These are phyloP conservation scores for Dryoscopus gambensis DNA, from an alignment of 2,113 vertebrate species.

Conservation along the genomic window DNA sequence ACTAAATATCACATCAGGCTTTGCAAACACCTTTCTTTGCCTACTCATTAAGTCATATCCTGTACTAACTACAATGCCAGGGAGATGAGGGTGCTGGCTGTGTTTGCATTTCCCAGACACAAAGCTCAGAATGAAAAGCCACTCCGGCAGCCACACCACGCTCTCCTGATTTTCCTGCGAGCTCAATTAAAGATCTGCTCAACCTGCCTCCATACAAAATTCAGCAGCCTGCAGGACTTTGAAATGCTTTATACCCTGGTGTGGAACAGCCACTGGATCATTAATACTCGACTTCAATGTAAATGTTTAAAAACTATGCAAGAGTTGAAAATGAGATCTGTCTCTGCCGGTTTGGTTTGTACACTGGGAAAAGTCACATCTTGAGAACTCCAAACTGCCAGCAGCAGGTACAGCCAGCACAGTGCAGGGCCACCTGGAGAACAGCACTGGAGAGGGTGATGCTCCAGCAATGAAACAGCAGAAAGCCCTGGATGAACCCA, in stretches of 20 bases:
- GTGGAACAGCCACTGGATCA: conserved; percentile 4
- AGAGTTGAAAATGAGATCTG: background rate
- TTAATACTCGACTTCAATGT: background rate
- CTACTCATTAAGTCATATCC: background rate
- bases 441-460: background rate
- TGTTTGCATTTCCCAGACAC: background rate
- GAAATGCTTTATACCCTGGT: background rate
- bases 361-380: background rate
- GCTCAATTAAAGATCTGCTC: conserved; percentile 28
- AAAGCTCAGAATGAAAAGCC: background rate
- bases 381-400: background rate
- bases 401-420: fast-evolving
- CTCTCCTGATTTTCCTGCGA: background rate
- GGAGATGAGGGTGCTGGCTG: background rate
- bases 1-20: background rate
- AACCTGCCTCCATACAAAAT: conserved; percentile 50
- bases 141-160: background rate
- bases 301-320: conserved; percentile 12
- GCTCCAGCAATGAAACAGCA: background rate
- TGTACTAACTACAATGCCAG: background rate
- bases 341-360: background rate
- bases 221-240: conserved; percentile 29
- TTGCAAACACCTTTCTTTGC: background rate
- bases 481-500: background rate
- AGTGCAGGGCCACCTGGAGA: background rate